Evolutionary conservation across 1,140 invertebrate genomes (phyloP).

Genomic region (Microplitis demolitor): DNA sequence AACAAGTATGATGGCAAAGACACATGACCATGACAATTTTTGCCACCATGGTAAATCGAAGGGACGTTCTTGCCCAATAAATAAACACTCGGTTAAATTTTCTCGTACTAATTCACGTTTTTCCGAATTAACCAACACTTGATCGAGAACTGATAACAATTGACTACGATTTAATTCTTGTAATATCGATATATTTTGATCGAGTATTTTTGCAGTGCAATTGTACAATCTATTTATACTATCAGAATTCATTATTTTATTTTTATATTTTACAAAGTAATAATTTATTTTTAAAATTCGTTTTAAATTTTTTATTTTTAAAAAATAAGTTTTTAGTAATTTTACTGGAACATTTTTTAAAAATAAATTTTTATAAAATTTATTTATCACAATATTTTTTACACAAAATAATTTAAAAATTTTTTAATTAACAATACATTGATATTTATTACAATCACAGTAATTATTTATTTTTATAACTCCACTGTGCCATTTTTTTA

Average conservation of each 20-base stretch:
- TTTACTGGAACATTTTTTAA: not conserved
- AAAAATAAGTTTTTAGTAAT: not conserved
- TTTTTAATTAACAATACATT: no score
- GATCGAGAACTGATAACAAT: constrained; percentile 34
- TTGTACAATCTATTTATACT: constrained; percentile 39
- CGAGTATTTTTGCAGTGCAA: constrained; percentile 40
- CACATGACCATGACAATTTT: constrained; percentile 71
- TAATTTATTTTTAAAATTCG: not conserved
- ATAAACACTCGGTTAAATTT: constrained; percentile 44
- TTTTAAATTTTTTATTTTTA: not conserved
- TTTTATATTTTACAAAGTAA: not conserved
- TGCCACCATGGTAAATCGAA: constrained; percentile 65
- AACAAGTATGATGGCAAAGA: constrained; percentile 76
- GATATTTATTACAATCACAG: no score
- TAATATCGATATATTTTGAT: constrained; percentile 35
- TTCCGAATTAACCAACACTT: constrained; percentile 33
- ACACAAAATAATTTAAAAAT: no score
- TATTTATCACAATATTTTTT: no score
- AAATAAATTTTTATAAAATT: not conserved
- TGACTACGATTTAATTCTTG: constrained; percentile 38
- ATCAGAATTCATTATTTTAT: constrained; percentile 35
- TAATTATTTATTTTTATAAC: no score
- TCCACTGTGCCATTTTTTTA: no score
- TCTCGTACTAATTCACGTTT: constrained; percentile 33
- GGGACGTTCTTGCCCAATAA: constrained; percentile 40